Percentiles rank a stretch among this genome's conserved stretches.
Evolutionary conservation across 2,113 vertebrate species (phyloP).

Genomic region (Mastomys coucha): DNA sequence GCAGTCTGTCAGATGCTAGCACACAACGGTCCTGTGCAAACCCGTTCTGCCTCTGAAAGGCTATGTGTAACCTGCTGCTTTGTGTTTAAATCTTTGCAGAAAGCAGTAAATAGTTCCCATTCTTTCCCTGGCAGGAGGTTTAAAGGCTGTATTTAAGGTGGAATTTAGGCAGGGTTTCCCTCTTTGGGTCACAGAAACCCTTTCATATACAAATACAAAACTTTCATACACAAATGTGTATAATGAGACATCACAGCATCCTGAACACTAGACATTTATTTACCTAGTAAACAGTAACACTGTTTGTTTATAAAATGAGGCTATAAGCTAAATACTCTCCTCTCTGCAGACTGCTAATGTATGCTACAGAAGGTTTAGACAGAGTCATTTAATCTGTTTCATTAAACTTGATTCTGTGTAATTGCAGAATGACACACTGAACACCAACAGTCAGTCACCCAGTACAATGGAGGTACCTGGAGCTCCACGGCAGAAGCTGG

Average conservation of each 20-base stretch:
- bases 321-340: neutral
- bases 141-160: slow-evolving; percentile 30
- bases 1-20: neutral
- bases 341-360: neutral
- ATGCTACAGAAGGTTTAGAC: neutral
- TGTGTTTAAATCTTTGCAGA: neutral
- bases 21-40: slow-evolving; percentile 16
- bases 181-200: neutral
- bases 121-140: neutral
- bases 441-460: neutral
- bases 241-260: neutral
- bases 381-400: slow-evolving; percentile 11
- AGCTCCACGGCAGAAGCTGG: neutral
- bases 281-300: slow-evolving; percentile 9
- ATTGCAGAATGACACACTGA: neutral
- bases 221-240: neutral
- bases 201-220: neutral
- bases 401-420: neutral
- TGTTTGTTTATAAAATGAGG: slow-evolving; percentile 15
- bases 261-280: slow-evolving; percentile 19
- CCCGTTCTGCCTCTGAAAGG: neutral
- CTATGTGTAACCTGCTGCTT: neutral
- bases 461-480: rapidly evolving
- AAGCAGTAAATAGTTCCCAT: neutral
- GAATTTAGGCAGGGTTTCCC: slow-evolving; percentile 17